A percentile compares a stretch with the other conserved stretches of the same genome.
Evolutionary conservation across 2,113 vertebrate species (phyloP).

Genomic region (Channa maculata): DNA sequence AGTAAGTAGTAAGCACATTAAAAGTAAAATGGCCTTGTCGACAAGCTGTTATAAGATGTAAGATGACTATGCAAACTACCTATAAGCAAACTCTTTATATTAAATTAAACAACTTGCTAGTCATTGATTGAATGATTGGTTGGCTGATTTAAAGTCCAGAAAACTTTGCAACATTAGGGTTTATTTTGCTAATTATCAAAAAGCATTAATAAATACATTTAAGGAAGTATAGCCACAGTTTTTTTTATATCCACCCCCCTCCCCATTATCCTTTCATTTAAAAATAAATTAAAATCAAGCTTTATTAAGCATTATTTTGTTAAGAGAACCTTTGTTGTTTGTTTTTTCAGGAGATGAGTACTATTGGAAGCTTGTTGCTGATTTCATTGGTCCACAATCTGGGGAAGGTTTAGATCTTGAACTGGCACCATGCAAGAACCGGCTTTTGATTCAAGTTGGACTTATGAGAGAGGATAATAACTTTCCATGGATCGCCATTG

Average conservation of each 20-base stretch:
- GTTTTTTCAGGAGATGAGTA: conserved; percentile 79
- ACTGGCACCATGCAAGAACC: conserved; percentile 72
- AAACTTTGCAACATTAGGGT: background rate
- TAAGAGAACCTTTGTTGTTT: too few relatives aligned
- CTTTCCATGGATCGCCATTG: conserved; percentile 72
- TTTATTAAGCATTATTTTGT: too few relatives aligned
- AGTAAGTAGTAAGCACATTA: conserved; percentile 71
- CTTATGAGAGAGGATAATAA: conserved; percentile 82
- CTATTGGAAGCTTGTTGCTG: conserved; percentile 79
- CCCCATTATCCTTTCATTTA: background rate
- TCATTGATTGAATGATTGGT: too few relatives aligned
- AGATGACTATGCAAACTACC: background rate
- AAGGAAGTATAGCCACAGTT: background rate
- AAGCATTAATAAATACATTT: background rate
- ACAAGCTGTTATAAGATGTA: conserved; percentile 1
- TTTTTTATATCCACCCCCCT: background rate
- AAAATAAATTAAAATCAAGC: too few relatives aligned
- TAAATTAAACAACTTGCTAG: too few relatives aligned
- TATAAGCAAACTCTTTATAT: too few relatives aligned
- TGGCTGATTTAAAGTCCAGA: background rate
- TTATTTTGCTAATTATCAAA: background rate
- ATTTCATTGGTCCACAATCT: conserved; percentile 80
- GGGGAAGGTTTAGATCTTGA: conserved; percentile 75
- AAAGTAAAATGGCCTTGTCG: background rate
- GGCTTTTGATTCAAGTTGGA: conserved; percentile 82